phyloP scores from a whole-genome alignment of 2,113 vertebrate genomes.

The Megaceryle torquata region DNA sequence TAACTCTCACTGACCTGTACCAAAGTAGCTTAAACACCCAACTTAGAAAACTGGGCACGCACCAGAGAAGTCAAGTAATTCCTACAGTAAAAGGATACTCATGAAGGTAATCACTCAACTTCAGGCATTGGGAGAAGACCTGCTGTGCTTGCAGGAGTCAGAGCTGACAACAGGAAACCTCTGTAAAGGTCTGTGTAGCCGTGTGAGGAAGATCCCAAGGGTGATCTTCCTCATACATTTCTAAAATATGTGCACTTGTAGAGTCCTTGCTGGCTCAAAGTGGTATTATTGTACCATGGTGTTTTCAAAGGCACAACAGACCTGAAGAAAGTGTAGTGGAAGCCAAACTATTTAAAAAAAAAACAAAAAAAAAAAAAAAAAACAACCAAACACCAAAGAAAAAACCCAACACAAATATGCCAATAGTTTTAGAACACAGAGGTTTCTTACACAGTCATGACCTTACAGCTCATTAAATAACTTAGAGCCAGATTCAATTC shows the following conservation, averaged over 20 bases:
- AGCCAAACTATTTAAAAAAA: no score
- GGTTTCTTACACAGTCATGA: background rate
- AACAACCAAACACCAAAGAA: no score
- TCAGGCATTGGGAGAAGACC: background rate
- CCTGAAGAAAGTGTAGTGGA: background rate
- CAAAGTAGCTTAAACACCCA: background rate
- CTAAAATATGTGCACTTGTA: background rate
- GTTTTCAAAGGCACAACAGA: background rate
- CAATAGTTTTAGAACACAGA: background rate
- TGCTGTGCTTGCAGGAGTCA: background rate
- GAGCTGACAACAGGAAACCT: background rate
- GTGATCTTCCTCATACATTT: background rate
- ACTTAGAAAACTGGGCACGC: background rate
- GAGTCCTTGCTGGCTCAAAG: background rate
- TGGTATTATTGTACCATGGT: background rate
- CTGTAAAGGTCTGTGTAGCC: background rate
- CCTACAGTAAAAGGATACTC: background rate
- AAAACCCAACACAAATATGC: no score
- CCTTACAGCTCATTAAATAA: background rate
- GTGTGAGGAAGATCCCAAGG: background rate
- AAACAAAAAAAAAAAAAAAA: no score
- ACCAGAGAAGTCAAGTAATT: background rate
- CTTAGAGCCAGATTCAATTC: background rate
- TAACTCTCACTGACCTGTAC: background rate
- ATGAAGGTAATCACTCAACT: background rate